Base-by-base conservation (phyloP, 2,888 invertebrate species). In the Psylliodes chrysocephalus region DNA sequence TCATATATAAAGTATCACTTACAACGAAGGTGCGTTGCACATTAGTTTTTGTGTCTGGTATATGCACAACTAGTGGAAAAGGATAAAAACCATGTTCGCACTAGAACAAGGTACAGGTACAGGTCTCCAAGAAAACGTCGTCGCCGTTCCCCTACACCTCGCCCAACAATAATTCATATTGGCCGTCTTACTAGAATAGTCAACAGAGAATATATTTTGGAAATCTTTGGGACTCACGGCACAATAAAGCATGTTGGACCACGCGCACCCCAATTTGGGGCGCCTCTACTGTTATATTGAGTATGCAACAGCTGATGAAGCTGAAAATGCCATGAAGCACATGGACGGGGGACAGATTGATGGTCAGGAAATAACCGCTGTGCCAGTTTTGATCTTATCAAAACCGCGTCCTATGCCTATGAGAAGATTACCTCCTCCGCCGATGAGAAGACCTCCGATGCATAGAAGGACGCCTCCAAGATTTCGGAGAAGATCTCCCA, bases 271-370 rank as follows among this genome's bases (percentile, higher is more conserved):
- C 0, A 91, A 93, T 78, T 88, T 94, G 72, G 93, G 94, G n/a
- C 88, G 94, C 22, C 96, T 97, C 0, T 94, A 94, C 82, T 96
- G 96, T 8, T 98, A 98, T 81, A 93, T 99, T 1, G 98, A 99
- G 78, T 99, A 93, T 83, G 91, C 90, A 70, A 94, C 90, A 57
- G 87, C 96, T 0, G 98, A 98, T 72, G 97, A 98, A 82, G 98
- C 98, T 15, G 97, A 98, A 81, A 96, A 96, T 82, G 98, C 98
- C 0, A 95, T 98, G 90, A 98, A 98, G 82, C 96, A 98, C 79
- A 98, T 99, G 98, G 98, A 99, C 84, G 98, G 98, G 80, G 99
- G 96, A 57, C 96, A 97, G 84, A 93, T 98, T 77, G 96, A 97
- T 84, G 95, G 95, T 12, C 95, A 96, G 81, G 96, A 96, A 84